Base-by-base conservation (phyloP, 1,140 invertebrate genomes). In the Leptonema lineaticorne region DNA sequence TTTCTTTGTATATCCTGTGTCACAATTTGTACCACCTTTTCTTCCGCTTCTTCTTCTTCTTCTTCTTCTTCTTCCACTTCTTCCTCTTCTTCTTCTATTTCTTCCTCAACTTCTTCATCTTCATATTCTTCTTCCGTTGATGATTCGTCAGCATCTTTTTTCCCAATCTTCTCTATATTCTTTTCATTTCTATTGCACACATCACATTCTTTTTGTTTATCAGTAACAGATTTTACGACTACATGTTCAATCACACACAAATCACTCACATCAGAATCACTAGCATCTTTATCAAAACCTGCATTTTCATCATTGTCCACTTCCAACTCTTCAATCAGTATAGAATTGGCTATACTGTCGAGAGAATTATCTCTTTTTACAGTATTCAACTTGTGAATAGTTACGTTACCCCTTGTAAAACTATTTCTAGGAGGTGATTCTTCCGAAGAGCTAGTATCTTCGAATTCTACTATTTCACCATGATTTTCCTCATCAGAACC, bases 251-350 rank as follows among this genome's bases (percentile, higher is more conserved):
- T 27, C 16, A 62, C 59, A 26, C 59, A 59, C 33, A 33, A 27
- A 62, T 64, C 59, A 24, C 37, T 62, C 24, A 53, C 8, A 24
- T 62, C 59, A 41, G 57, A 59, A 37, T 62, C 59, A 53, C 62
- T 37, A 7, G n/a, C n/a, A 5, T 50, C 62, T 5, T 27, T 37
- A 18, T 64, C 62, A n/a, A 18, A 64, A 20, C 62, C 62, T 18
- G 20, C 62, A 30, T 50, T 50, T 50, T 64, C 62, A 29, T 64
- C 62, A 30, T 64, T 64, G 20, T 64, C 62, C 8, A 64, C 62
- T 14, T 64, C 45, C 24, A 64, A 29, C 18, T 64, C 62, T 53
- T 64, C 46, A 8, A 64, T 64, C 22, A 64, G 9, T 33, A 64
- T 37, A 53, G 50, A 26, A 53, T 53, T 53, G 11, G 22, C 50